phyloP scores from a whole-genome alignment of 2,888 invertebrate genomes.

The Archips crataeganus region DNA sequence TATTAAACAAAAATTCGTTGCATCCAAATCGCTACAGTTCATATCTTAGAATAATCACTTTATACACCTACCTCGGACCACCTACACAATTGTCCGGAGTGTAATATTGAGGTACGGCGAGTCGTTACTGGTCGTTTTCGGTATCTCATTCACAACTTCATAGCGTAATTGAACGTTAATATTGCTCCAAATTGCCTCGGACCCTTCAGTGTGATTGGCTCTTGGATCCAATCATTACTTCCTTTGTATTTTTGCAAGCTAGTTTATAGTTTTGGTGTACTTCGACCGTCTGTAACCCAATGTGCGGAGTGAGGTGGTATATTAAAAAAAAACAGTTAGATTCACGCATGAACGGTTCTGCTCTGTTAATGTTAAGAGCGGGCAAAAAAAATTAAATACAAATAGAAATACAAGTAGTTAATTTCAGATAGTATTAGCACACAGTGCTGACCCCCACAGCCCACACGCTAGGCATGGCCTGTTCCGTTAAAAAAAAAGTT shows the following conservation, averaged over 20 bases:
- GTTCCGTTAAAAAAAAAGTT: too few species aligned
- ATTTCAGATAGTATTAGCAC: too few species aligned
- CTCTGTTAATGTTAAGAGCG: too few species aligned
- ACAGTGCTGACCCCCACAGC: too few species aligned
- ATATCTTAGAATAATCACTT: slow-evolving; percentile 46
- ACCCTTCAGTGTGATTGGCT: slow-evolving; percentile 1
- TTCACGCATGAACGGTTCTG: too few species aligned
- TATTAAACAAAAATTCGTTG: too few species aligned
- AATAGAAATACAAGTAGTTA: too few species aligned
- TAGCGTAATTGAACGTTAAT: not conserved
- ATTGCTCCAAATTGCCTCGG: not conserved
- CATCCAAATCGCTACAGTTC: slow-evolving; percentile 33
- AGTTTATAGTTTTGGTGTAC: not conserved
- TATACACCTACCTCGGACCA: slow-evolving; percentile 47
- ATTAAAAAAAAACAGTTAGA: too few species aligned
- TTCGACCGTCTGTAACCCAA: not conserved
- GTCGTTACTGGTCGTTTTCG: not conserved
- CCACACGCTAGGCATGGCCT: too few species aligned
- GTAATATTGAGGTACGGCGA: slow-evolving; percentile 57
- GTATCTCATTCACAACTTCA: slow-evolving; percentile 1
- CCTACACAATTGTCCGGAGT: slow-evolving; percentile 54
- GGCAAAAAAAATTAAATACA: too few species aligned
- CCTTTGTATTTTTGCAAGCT: not conserved
- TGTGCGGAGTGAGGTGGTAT: too few species aligned
- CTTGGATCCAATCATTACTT: not conserved